Percentiles rank a stretch among this genome's conserved stretches.
Evolutionary conservation across 2,797 vertebrate species (phyloP).

Genomic region (Hipposideros larvatus): DNA sequence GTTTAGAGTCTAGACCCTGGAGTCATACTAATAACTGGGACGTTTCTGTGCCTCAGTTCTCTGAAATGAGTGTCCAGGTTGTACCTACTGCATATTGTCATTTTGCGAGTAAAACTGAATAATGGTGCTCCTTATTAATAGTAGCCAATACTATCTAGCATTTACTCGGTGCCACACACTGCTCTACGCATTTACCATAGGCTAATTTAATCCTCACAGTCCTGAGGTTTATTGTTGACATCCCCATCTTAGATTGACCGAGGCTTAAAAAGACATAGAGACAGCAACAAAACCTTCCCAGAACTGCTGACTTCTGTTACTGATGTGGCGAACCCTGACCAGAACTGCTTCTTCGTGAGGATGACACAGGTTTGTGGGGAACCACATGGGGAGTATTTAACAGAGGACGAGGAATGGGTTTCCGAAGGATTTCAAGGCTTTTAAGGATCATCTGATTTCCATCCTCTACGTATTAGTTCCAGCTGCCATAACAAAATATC

Average conservation of each 20-base stretch:
- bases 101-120: neutral
- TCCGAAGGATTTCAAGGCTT: neutral
- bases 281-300: neutral
- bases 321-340: neutral
- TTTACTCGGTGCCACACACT: neutral
- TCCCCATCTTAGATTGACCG: neutral
- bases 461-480: neutral
- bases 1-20: neutral
- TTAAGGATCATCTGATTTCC: neutral
- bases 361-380: neutral
- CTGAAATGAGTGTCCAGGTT: neutral
- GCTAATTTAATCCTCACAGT: neutral
- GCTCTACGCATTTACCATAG: neutral
- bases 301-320: neutral
- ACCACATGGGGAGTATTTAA: too few species aligned
- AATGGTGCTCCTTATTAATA: neutral
- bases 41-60: neutral
- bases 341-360: neutral
- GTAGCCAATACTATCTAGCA: neutral
- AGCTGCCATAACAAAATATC: neutral
- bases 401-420: neutral
- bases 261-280: neutral
- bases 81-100: neutral
- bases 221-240: neutral
- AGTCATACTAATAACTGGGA: neutral